Conservation (phyloP, 2,797 vertebrate genomes). For the Eurystomus glaucurus region DNA sequence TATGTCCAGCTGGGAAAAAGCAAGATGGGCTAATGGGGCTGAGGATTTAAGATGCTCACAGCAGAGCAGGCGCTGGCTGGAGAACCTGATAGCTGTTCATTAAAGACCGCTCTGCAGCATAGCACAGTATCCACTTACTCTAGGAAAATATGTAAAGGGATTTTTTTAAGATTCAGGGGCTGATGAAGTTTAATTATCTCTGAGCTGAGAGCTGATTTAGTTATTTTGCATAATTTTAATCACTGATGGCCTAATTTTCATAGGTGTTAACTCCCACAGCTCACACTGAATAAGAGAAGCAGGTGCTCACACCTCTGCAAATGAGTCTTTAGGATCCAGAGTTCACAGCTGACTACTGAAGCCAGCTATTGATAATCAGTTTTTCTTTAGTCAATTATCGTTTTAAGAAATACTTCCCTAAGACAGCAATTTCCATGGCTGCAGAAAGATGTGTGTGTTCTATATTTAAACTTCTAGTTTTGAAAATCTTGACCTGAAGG, state of each 20-base stretch:
- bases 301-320: constrained; percentile 38
- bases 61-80: rapidly evolving
- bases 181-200: constrained; percentile 62
- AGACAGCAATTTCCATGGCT: not conserved
- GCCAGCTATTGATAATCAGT: not conserved
- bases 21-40: not conserved
- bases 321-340: not conserved
- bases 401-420: not conserved
- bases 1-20: not conserved
- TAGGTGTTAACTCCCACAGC: constrained; percentile 13
- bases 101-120: not conserved
- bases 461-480: not conserved
- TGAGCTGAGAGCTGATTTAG: constrained; percentile 23
- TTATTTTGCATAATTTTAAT: constrained; percentile 72
- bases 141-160: not conserved
- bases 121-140: not conserved
- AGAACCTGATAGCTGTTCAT: not conserved
- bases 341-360: not conserved
- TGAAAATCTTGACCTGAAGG: not conserved
- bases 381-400: not conserved
- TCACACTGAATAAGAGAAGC: not conserved
- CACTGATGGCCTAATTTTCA: constrained; percentile 40
- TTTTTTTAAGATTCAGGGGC: not conserved
- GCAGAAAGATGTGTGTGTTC: rapidly evolving
- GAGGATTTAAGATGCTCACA: not conserved